Percentiles rank a stretch among this genome's conserved stretches.
Evolutionary conservation across 2,888 invertebrate species (phyloP).

Genomic region (Galerucella nymphaeae): DNA sequence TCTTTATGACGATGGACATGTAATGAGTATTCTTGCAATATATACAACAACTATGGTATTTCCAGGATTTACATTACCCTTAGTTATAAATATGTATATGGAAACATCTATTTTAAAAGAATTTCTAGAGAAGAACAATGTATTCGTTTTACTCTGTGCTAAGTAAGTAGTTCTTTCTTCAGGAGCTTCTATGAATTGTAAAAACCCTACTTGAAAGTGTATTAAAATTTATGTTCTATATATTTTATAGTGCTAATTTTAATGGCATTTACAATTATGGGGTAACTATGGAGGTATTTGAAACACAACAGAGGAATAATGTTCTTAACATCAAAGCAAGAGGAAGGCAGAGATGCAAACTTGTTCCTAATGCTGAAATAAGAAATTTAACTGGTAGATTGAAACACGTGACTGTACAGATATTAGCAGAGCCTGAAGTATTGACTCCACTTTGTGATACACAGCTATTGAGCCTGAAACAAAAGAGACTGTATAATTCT

Average conservation of each 20-base stretch:
- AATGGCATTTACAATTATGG: constrained; percentile 64
- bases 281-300: constrained; percentile 76
- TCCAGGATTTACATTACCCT: constrained; percentile 84
- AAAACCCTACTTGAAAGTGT: too few species aligned
- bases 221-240: too few species aligned
- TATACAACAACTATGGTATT: constrained; percentile 71
- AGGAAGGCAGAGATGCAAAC: constrained; percentile 80
- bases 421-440: constrained; percentile 75
- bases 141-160: constrained; percentile 73
- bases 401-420: constrained; percentile 71
- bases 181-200: background rate
- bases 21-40: constrained; percentile 58
- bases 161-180: constrained; percentile 57
- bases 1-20: constrained; percentile 61
- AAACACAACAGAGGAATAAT: constrained; percentile 71
- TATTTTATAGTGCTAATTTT: constrained; percentile 24
- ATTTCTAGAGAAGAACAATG: constrained; percentile 70
- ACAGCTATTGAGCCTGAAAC: constrained; percentile 65
- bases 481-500: constrained; percentile 60
- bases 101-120: constrained; percentile 70
- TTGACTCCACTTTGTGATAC: constrained; percentile 68
- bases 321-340: constrained; percentile 73
- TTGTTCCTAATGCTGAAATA: constrained; percentile 64
- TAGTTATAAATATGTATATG: constrained; percentile 69
- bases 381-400: constrained; percentile 61